Conservation (phyloP, 2,888 invertebrate species). For the Leucoma salicis region DNA sequence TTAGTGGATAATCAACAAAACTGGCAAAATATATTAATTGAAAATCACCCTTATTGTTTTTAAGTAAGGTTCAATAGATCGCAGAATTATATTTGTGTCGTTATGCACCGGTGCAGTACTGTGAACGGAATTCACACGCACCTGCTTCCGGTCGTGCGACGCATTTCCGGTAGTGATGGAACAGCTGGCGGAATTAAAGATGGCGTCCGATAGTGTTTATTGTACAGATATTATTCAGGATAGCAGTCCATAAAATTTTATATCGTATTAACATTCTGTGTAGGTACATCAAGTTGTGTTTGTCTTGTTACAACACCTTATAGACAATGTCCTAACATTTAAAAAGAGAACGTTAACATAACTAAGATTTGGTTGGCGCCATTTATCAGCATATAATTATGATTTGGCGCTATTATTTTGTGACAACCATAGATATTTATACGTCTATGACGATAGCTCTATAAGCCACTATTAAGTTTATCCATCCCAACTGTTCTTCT, state of each 20-base stretch:
- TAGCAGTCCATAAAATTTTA: not conserved
- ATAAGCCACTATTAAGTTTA: no score
- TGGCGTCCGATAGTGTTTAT: not conserved
- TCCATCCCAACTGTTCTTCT: no score
- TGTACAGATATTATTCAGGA: not conserved
- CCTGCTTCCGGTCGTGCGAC: constrained; percentile 56
- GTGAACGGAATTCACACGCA: constrained; percentile 45
- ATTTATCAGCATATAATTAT: no score
- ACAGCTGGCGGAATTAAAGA: constrained; percentile 21
- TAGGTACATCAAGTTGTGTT: not conserved
- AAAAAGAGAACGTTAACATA: no score
- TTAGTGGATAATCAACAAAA: not conserved
- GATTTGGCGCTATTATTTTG: no score
- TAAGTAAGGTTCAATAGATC: not conserved
- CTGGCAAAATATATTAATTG: not conserved
- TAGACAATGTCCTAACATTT: no score
- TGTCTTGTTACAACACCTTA: not conserved
- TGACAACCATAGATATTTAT: no score
- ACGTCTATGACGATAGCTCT: no score
- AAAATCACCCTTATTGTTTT: not conserved
- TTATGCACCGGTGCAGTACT: constrained; percentile 30
- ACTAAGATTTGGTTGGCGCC: no score
- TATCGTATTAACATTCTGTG: not conserved
- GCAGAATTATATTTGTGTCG: constrained; percentile 8
- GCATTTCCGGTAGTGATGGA: constrained; percentile 37